phyloP scores from a whole-genome alignment of 53 echinoderm and acorn worm genomes.

The Crossaster papposus region DNA sequence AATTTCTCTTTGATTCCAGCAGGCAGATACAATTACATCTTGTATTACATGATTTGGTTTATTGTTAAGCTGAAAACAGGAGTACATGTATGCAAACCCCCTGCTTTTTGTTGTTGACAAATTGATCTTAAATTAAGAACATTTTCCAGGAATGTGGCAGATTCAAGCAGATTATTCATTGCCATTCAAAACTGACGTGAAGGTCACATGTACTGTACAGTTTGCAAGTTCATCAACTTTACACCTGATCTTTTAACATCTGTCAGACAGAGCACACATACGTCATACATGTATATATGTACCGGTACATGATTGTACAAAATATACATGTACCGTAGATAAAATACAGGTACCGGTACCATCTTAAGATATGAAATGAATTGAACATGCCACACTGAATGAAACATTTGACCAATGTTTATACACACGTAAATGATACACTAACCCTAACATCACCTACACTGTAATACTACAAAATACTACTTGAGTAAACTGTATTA shows the following conservation, averaged over 20 bases:
- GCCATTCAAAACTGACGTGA: not conserved
- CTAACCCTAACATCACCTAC: too few relatives aligned
- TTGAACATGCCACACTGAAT: too few relatives aligned
- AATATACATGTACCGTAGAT: not conserved
- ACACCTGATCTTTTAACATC: not conserved
- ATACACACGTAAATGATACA: too few relatives aligned
- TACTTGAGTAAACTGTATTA: too few relatives aligned
- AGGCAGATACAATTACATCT: conserved; percentile 20
- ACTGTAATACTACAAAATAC: too few relatives aligned
- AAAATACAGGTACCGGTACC: too few relatives aligned
- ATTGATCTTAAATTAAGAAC: not conserved
- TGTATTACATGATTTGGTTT: not conserved
- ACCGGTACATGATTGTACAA: not conserved
- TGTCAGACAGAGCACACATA: not conserved
- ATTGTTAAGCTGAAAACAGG: not conserved
- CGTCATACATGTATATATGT: not conserved
- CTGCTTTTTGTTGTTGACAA: not conserved
- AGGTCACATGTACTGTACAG: conserved; percentile 9
- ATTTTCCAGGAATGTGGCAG: not conserved
- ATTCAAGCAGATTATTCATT: not conserved
- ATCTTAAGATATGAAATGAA: too few relatives aligned
- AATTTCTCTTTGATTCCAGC: not conserved
- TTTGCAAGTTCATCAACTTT: not conserved
- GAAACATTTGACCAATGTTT: not conserved
- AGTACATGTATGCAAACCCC: not conserved